Evolutionary conservation across 2,113 vertebrate species (phyloP).

Genomic region (Crotophaga sulcirostris): DNA sequence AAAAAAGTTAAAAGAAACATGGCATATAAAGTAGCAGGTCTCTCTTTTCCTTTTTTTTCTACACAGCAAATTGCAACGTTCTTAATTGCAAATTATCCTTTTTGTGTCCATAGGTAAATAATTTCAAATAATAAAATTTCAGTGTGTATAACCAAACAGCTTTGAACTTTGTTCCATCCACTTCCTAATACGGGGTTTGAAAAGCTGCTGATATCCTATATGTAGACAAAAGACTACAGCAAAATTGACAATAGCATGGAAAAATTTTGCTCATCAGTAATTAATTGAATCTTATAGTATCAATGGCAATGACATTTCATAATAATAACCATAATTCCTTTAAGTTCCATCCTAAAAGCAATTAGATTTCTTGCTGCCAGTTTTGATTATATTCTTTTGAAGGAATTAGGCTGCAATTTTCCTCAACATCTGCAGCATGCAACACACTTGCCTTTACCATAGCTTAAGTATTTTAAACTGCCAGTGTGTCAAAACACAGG

Average conservation of each 20-base stretch:
- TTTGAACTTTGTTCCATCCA: background rate
- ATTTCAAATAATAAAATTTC: background rate
- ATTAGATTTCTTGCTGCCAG: background rate
- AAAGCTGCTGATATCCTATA: background rate
- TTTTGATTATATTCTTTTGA: background rate
- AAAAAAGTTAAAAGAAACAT: background rate
- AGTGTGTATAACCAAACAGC: background rate
- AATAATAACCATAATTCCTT: background rate
- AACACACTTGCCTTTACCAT: background rate
- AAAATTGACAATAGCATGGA: background rate
- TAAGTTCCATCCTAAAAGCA: background rate
- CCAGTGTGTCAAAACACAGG: background rate
- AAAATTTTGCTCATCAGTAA: background rate
- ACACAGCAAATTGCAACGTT: background rate
- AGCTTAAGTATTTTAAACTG: background rate
- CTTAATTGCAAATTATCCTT: background rate
- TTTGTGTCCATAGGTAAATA: background rate
- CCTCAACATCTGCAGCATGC: background rate
- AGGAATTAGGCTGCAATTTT: background rate
- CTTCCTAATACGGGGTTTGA: background rate
- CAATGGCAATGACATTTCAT: background rate
- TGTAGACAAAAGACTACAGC: background rate
- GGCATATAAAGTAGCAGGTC: background rate
- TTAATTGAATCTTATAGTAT: background rate
- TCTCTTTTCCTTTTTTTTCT: background rate